phyloP scores from a whole-genome alignment of 2,113 vertebrate genomes.

The Sander lucioperca region DNA sequence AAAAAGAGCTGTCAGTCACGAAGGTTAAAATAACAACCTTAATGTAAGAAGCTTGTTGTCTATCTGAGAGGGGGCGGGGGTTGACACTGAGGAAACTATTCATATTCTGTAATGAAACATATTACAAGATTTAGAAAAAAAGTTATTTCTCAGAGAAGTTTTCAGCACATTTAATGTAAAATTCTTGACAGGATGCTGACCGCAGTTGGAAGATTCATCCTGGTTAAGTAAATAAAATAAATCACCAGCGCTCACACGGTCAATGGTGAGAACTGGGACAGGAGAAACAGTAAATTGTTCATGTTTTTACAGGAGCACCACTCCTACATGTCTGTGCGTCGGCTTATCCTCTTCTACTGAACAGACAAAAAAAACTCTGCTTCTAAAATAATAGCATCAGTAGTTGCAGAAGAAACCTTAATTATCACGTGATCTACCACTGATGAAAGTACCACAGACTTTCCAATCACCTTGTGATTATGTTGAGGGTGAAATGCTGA shows the following conservation, averaged over 20 bases:
- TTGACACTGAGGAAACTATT: background rate
- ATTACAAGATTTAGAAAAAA: conserved; percentile 11
- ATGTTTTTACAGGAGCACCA: conserved; percentile 47
- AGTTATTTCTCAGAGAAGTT: background rate
- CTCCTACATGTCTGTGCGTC: conserved; percentile 27
- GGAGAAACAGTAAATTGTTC: conserved; percentile 21
- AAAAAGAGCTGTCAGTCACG: conserved; percentile 35
- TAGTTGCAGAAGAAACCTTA: conserved; percentile 14
- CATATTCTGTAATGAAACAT: background rate
- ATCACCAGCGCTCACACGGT: conserved; percentile 34
- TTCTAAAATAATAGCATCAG: conserved; percentile 1
- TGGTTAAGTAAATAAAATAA: conserved; percentile 54
- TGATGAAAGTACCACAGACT: background rate
- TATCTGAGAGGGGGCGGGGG: background rate
- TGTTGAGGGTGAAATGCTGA: background rate
- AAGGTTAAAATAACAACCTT: conserved; percentile 56
- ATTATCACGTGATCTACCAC: background rate
- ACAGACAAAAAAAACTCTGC: background rate
- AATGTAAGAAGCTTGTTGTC: background rate
- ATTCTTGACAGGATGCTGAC: conserved; percentile 19
- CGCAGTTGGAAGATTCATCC: conserved; percentile 9
- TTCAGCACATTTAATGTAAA: conserved; percentile 16
- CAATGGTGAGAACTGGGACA: conserved; percentile 34
- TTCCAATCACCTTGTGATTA: background rate
- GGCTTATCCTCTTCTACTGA: conserved; percentile 18